Conservation (phyloP, 2,113 vertebrate species). For the Numenius arquata region DNA sequence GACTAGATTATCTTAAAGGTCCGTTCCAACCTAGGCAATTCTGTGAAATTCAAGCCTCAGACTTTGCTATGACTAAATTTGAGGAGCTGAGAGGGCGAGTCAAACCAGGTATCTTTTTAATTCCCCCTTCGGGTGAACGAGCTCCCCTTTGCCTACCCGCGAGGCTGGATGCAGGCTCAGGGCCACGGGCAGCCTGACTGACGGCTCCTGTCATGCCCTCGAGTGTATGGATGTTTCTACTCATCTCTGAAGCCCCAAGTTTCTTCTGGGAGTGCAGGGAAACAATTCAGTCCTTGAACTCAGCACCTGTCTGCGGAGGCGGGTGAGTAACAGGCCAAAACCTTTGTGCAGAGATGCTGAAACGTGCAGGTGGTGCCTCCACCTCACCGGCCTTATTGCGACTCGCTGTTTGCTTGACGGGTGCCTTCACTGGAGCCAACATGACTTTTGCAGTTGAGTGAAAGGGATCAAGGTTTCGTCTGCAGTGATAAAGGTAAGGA, state of each 20-base stretch:
- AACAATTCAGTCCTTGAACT: background rate
- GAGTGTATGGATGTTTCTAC: accelerated
- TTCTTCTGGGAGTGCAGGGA: background rate
- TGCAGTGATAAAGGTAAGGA: background rate
- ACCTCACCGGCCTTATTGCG: background rate
- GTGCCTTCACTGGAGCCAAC: background rate
- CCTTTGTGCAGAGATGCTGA: background rate
- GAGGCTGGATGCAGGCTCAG: background rate
- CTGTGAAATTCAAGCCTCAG: background rate
- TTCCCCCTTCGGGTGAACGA: background rate
- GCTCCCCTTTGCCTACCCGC: background rate
- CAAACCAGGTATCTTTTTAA: background rate
- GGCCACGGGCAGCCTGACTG: background rate
- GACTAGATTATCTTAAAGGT: too few relatives aligned
- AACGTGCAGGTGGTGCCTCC: background rate
- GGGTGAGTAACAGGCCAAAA: background rate
- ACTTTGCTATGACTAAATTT: background rate
- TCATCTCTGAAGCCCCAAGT: background rate
- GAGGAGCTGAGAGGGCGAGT: background rate
- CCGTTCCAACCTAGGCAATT: too few relatives aligned
- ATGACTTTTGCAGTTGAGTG: background rate
- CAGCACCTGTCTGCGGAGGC: background rate
- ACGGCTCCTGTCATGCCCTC: background rate
- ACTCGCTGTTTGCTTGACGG: background rate
- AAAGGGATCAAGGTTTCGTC: background rate